These are phyloP conservation scores for Oncorhynchus masou DNA, from an alignment of 2,113 vertebrate genomes.

Conservation along the genomic window DNA sequence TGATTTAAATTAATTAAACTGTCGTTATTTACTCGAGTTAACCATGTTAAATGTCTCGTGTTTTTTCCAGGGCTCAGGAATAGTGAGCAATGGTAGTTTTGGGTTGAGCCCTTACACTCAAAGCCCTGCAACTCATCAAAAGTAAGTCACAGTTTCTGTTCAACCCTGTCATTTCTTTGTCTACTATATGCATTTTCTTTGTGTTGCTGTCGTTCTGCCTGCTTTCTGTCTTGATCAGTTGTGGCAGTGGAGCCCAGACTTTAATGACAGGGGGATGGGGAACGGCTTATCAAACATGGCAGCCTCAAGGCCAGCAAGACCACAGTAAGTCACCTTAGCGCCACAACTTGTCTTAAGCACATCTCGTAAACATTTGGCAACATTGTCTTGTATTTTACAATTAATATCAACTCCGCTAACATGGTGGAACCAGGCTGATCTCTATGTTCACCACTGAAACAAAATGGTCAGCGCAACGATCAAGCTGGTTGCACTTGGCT, in stretches of 20 bases:
- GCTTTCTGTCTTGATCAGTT: slow-evolving; percentile 6
- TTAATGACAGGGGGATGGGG: slow-evolving; percentile 96
- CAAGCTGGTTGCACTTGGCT: too few relatives aligned
- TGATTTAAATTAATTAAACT: too few relatives aligned
- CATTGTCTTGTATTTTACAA: too few relatives aligned
- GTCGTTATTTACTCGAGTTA: background rate
- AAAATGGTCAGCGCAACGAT: too few relatives aligned
- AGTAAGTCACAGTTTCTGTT: slow-evolving; percentile 75
- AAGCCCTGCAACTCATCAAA: slow-evolving; percentile 89
- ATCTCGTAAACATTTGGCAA: too few relatives aligned
- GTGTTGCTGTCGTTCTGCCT: background rate
- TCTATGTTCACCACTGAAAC: too few relatives aligned
- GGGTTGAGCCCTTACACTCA: slow-evolving; percentile 92
- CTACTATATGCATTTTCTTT: background rate
- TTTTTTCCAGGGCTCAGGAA: slow-evolving; percentile 78
- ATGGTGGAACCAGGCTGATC: too few relatives aligned
- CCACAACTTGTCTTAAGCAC: too few relatives aligned
- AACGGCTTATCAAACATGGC: slow-evolving; percentile 94
- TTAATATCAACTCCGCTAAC: too few relatives aligned
- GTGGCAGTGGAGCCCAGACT: slow-evolving; percentile 84
- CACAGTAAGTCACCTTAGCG: slow-evolving; percentile 74
- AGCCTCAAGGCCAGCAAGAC: slow-evolving; percentile 89
- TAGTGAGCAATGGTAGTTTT: slow-evolving; percentile 88
- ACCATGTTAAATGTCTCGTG: background rate
- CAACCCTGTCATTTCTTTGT: background rate